Base-by-base conservation (phyloP, 1,140 invertebrate genomes). In the Zophobas morio region DNA sequence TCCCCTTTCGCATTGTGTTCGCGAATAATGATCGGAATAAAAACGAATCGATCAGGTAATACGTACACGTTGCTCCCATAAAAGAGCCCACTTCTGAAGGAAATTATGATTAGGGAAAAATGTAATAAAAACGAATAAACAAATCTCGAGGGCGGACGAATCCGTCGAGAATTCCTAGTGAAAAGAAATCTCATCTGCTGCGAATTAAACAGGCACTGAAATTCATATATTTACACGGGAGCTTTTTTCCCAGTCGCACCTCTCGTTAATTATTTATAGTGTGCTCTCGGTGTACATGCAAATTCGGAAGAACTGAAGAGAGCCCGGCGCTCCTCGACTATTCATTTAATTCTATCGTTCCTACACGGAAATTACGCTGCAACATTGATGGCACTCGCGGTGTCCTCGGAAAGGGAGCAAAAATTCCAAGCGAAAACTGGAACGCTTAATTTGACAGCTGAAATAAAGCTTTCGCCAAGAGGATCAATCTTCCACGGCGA, bases 51-150 rank as follows among this genome's bases (percentile, higher is more conserved):
- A 57, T 57, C 37, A 40, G 60, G 60, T 66, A 66, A 60, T 60
- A 60, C 56, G 56, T 60, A 39, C 56, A 60, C 56, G 56, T 60
- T 20, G 20, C 56, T 32, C 35, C 56, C 36, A 8, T 5, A 39
- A 20, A 39, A 60, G 36, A 37, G 56, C 34, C 5, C 1, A 6
- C 20, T 20, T 20, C 20, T 20, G 20, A 20, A 20, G 20, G 20
- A 66, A 66, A 66, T 66, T 66, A 66, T 66, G 60, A 66, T 66
- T 42, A 66, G 42, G 60, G 60, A 42, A 42, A 66, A 66, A 66
- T 47, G 60, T 47, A 66, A 66, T 66, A 66, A 66, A 66, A 66
- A 66, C 60, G 60, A 66, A 66, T 66, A 66, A 66, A 66, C 60
- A 66, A 33, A 39, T 66, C 39, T 66, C 60, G 37, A 39, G 37